Base-by-base conservation (phyloP, 2,113 vertebrate species). In the Lamprotornis superbus region DNA sequence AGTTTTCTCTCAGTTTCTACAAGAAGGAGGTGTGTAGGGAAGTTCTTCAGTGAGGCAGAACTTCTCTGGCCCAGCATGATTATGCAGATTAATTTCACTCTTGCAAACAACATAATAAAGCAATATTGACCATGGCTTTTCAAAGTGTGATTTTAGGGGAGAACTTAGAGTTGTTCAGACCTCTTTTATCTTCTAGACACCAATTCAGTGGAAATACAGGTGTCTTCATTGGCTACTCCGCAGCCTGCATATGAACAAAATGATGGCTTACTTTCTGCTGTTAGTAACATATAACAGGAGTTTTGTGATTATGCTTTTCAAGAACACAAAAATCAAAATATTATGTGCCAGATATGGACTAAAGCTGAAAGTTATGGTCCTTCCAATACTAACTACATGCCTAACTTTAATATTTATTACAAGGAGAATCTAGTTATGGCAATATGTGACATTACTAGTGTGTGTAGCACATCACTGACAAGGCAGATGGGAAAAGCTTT, bases 31-130 rank as follows among this genome's bases (percentile, higher is more conserved):
- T 95, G 65, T 0, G 0, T 42, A 53, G 61, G 67, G 63, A 87
- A 85, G 91, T 61, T 94, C 53, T 73, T 60, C 46, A 42, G 23
- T 42, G 56, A 93, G 76, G 55, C 47, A 77, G 47, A 85, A 76
- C 67, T 76, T 69, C 37, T n/a, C 78, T n/a, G 27, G 46, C 42
- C 57, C 46, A 35, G 76, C 47, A 1, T 57, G 74, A 33, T 87
- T 44, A 49, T n/a, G 25, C 46, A 73, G 78, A 33, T 87, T 53
- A 31, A 69, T 91, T 89, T 87, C 33, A 33, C 15, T 61, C 50
- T 65, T 84, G 49, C 14, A 73, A 93, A 24, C n/a, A 17, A 20
- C 44, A 20, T 31, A 84, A 82, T 37, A 79, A 84, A 53, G 31
- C 25, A 89, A 27, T 52, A 76, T 30, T 35, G 61, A 18, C 46